Evolutionary conservation across 2,888 invertebrate genomes (phyloP).

Genomic region (Andrena bicolor): DNA sequence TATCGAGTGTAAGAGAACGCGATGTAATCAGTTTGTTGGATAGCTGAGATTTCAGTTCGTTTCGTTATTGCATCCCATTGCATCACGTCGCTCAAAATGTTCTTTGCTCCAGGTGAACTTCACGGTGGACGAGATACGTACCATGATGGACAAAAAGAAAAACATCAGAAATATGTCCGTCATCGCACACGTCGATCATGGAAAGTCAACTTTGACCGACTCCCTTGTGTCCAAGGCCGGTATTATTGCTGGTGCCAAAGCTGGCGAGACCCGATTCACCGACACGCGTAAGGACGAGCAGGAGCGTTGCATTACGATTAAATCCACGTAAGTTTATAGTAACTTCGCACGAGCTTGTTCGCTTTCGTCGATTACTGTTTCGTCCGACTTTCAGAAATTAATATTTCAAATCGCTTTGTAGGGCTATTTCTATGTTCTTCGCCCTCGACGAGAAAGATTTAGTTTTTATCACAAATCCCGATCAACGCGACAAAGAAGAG

Average conservation of each 20-base stretch:
- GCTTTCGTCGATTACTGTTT: neutral
- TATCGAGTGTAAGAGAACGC: constrained; percentile 4
- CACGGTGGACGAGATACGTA: constrained; percentile 99
- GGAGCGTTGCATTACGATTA: constrained; percentile 99
- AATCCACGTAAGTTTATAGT: constrained; percentile 95
- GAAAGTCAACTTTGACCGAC: constrained; percentile 99
- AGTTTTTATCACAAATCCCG: constrained; percentile 95
- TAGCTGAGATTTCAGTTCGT: neutral
- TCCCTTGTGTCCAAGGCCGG: constrained; percentile 99
- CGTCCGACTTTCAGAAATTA: neutral
- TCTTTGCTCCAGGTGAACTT: constrained; percentile 96
- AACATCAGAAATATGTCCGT: constrained; percentile 99
- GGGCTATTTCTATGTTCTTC: constrained; percentile 99
- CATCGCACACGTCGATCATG: constrained; percentile 99
- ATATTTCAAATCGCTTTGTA: constrained; percentile 83
- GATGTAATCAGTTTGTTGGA: neutral
- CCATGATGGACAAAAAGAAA: constrained; percentile 99
- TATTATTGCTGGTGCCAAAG: constrained; percentile 99
- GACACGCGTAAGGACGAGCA: constrained; percentile 99
- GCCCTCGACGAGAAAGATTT: constrained; percentile 98
- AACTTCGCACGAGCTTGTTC: too few species aligned
- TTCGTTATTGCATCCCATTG: neutral
- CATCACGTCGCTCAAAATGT: neutral
- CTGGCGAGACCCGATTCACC: constrained; percentile 99
- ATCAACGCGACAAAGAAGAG: constrained; percentile 95